Evolutionary conservation across 2,113 vertebrate species (phyloP).

Genomic region (Hiodon tergisus): DNA sequence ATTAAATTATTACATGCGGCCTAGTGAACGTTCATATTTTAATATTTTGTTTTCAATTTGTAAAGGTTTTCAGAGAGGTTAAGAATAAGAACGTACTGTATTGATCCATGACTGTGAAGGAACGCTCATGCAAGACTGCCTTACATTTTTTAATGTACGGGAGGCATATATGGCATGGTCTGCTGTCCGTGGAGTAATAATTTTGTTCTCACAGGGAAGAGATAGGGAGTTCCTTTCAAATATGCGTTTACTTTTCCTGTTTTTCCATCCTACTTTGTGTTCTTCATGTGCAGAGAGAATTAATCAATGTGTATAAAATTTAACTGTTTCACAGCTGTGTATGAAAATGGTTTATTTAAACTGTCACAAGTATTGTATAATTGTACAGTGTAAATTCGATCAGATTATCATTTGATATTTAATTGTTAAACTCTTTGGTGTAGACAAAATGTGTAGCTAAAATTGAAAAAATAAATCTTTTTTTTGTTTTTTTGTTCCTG

Average conservation of each 20-base stretch:
- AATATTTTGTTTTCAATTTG: background rate
- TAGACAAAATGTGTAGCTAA: slow-evolving; percentile 19
- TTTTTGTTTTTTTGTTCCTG: background rate
- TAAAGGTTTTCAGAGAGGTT: background rate
- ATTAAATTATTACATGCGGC: background rate
- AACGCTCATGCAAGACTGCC: slow-evolving; percentile 49
- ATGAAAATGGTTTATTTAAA: slow-evolving; percentile 27
- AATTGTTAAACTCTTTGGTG: slow-evolving; percentile 19
- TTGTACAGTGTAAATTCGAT: slow-evolving; percentile 34
- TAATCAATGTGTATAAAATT: slow-evolving; percentile 44
- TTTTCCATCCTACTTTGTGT: slow-evolving; percentile 31
- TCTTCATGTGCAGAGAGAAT: slow-evolving; percentile 36
- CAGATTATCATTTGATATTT: slow-evolving; percentile 28
- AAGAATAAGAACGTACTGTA: background rate
- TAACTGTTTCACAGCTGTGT: slow-evolving; percentile 35
- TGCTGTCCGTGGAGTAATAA: slow-evolving; percentile 26
- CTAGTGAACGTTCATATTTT: background rate
- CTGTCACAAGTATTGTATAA: slow-evolving; percentile 21
- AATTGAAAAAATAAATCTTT: slow-evolving; percentile 22
- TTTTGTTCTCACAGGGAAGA: slow-evolving; percentile 13
- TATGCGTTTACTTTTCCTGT: slow-evolving; percentile 40
- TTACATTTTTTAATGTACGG: slow-evolving; percentile 42
- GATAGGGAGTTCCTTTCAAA: slow-evolving; percentile 31
- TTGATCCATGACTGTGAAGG: slow-evolving; percentile 31
- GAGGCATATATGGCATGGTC: slow-evolving; percentile 18